These are phyloP conservation scores for Zosterops lateralis DNA, from an alignment of 2,113 vertebrate genomes.

Conservation along the genomic window DNA sequence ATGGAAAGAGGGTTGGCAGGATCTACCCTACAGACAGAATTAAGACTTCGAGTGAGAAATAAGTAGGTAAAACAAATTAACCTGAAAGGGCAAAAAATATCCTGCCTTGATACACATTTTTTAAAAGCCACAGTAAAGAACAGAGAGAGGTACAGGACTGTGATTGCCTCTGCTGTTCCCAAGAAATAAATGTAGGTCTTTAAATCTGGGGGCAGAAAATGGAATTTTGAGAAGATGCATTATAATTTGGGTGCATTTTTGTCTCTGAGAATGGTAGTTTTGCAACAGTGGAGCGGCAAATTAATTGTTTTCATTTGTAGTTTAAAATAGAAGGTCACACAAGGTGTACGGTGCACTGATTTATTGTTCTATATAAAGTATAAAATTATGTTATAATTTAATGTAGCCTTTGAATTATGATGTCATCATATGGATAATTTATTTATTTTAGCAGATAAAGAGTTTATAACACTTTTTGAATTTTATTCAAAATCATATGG, in stretches of 20 bases:
- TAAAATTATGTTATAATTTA: constrained; percentile 41
- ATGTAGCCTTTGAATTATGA: constrained; percentile 21
- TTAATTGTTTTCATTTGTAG: constrained; percentile 58
- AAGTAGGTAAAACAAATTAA: constrained; percentile 45
- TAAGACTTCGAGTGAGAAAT: constrained; percentile 10
- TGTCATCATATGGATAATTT: constrained; percentile 10
- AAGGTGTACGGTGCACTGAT: not conserved
- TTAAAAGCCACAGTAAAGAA: constrained; percentile 2
- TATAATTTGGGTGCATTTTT: constrained; percentile 31
- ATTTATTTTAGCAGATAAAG: not conserved
- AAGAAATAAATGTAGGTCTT: not conserved
- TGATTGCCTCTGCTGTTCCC: not conserved
- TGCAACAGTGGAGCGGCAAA: constrained; percentile 52
- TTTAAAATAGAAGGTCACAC: constrained; percentile 56
- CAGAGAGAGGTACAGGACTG: not conserved
- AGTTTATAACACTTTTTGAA: not conserved
- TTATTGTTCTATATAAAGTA: constrained; percentile 37
- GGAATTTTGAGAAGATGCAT: constrained; percentile 14
- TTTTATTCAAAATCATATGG: not conserved
- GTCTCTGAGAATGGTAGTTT: constrained; percentile 18
- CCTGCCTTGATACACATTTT: not conserved
- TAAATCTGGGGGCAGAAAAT: constrained; percentile 3
- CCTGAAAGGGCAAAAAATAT: not conserved
- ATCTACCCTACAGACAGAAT: constrained; percentile 12
- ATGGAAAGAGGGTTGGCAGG: not conserved